Evolutionary conservation across 1,140 invertebrate species (phyloP), one percentile per base, ranked within the genome.

Genomic region (Neotoxoptera formosana): DNA sequence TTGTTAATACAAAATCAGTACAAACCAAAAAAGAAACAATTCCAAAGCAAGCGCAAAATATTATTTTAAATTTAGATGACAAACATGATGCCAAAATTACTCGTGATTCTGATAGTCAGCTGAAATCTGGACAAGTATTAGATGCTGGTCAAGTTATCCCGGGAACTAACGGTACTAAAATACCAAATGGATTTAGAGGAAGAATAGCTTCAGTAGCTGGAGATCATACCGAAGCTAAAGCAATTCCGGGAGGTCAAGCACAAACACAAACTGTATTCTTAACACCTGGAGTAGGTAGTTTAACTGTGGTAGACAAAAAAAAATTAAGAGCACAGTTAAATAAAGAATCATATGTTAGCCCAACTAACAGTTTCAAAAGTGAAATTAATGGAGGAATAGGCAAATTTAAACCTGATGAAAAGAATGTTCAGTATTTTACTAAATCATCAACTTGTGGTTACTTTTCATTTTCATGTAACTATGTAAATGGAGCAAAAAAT

Each of bases 401-500:
- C 94, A 95, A 91, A 96, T 96, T 90, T 41, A 87, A 89, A 36
- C 51, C 93, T 8, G 89, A 96, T 90, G 97, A 96, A 95, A 96
- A 97, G 95, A 96, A 96, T 94, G 96, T 96, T n/a, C 97, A 97
- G 36, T 98, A 98, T 95, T 98, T 97, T 94, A 97, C 97, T 0
- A 98, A 98, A 95, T 97, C 97, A 30, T 98, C 97, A 7, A 97
- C 97, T 0, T 98, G 97, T 95, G 97, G 97, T 53, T 98, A 98
- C 94, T 98, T 98, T 94, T 98, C 97, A 7, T 98, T 98, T 95
- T 97, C 97, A 0, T 98, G 97, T 94, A 97, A 97, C 60, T 96
- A 97, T 94, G 97, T 97, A 7, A 97, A 97, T 94, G 97, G 97
- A 25, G 96, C 97, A 0, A 97, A 97, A 94, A 97, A 97, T 60